Conservation (phyloP, 2,113 vertebrate species). For the Xerus inauris region DNA sequence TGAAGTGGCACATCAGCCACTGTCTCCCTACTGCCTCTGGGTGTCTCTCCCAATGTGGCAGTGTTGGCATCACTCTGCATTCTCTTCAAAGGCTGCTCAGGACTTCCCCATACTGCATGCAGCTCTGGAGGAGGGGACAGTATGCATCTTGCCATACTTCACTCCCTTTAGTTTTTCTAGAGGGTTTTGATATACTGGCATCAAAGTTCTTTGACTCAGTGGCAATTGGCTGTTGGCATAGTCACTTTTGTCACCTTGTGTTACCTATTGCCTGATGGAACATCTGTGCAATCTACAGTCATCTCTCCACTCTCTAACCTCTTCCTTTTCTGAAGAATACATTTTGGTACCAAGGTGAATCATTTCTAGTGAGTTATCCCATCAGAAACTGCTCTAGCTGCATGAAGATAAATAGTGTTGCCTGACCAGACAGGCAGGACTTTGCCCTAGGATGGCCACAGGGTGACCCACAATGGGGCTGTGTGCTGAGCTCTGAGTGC, state of each 20-base stretch:
- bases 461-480: background rate
- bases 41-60: background rate
- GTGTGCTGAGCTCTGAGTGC: background rate
- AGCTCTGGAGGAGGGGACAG: background rate
- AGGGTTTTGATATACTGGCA: constrained; percentile 22
- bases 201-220: background rate
- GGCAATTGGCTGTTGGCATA: background rate
- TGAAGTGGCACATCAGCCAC: background rate
- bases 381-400: background rate
- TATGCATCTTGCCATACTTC: background rate
- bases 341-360: background rate
- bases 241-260: background rate
- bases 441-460: too few species aligned
- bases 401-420: background rate
- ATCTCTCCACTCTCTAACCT: background rate
- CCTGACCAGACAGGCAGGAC: too few species aligned
- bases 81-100: background rate
- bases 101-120: background rate
- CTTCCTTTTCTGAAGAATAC: background rate
- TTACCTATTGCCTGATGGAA: background rate
- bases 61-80: background rate
- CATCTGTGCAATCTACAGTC: background rate
- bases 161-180: background rate
- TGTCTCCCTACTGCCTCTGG: fast-evolving
- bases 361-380: background rate